A percentile compares a stretch with the other conserved stretches of the same genome.
Conservation (phyloP, 2,888 invertebrate species). For the Apomyelois bistriatella region DNA sequence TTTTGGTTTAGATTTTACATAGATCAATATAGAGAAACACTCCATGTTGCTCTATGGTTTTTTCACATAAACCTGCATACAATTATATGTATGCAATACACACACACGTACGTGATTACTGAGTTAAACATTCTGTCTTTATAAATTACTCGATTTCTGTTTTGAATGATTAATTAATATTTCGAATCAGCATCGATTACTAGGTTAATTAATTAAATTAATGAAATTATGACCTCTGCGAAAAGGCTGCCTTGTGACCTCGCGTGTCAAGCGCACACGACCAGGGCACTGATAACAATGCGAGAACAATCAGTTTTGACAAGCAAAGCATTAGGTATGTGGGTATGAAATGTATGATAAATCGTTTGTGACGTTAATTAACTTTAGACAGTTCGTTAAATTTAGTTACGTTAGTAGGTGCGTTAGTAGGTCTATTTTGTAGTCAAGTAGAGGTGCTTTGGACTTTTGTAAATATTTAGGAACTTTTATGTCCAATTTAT, state of each 20-base stretch:
- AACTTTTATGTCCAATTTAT: too few species aligned
- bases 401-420: too few species aligned
- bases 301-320: constrained; percentile 16
- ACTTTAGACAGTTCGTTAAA: neutral
- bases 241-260: constrained; percentile 41
- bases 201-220: constrained; percentile 46
- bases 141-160: neutral
- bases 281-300: constrained; percentile 10
- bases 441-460: too few species aligned
- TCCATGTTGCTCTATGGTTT: too few species aligned
- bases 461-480: too few species aligned
- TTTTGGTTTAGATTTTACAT: neutral
- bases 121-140: neutral
- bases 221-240: constrained; percentile 46
- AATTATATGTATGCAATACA: too few species aligned
- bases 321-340: neutral
- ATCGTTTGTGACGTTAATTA: constrained; percentile 12
- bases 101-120: too few species aligned
- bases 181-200: constrained; percentile 7
- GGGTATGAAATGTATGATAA: neutral
- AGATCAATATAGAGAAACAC: too few species aligned
- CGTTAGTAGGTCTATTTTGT: too few species aligned
- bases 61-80: too few species aligned
- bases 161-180: neutral
- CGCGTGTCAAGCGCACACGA: constrained; percentile 6